Base-by-base conservation (phyloP, 2,888 invertebrate species). In the Eilema caniola region DNA sequence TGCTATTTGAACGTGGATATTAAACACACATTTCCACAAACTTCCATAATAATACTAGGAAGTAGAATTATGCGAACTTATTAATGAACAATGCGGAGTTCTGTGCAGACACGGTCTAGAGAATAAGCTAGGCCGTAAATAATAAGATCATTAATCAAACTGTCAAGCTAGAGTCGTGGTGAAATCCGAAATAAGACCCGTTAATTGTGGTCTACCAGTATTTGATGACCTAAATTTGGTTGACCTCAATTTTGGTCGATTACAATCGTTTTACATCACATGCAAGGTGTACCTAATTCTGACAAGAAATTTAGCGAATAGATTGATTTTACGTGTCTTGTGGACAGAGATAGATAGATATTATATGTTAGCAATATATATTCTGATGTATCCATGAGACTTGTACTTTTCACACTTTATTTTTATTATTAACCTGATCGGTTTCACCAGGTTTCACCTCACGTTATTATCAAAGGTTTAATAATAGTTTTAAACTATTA, bases 71-170 rank as follows among this genome's bases (percentile, higher is more conserved):
- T 60, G n/a, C 61, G 16, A 47, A 67, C 8, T 67, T 28, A 41
- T 61, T n/a, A 10, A 23, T 65, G 1, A 33, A 67, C 67, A 67
- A 67, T 67, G 24, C 24, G 24, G 25, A 31, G 14, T 67, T 67
- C 16, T 31, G 2, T 28, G 47, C 25, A 63, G 56, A 62, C n/a
- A 47, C 57, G 12, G 24, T 63, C 57, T 63, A 57, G 28, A 63
- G 37, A 62, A 56, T 68, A 67, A 62, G 61, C 57, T 68, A 62
- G 63, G 62, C 16, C 23, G 28, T 61, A 61, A 68, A 63, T 68
- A 68, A 63, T 63, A 68, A 57, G 62, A 68, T 59, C 57, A 63
- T 69, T 69, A 63, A 69, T 69, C 64, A 69, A 41, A n/a, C 37
- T 64, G 59, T 16, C 63, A 60, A 37, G 28, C 41, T 24, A 37